Percentiles rank a stretch among this genome's conserved stretches.
phyloP scores from a whole-genome alignment of 2,113 vertebrate genomes.

The Melanerpes formicivorus region DNA sequence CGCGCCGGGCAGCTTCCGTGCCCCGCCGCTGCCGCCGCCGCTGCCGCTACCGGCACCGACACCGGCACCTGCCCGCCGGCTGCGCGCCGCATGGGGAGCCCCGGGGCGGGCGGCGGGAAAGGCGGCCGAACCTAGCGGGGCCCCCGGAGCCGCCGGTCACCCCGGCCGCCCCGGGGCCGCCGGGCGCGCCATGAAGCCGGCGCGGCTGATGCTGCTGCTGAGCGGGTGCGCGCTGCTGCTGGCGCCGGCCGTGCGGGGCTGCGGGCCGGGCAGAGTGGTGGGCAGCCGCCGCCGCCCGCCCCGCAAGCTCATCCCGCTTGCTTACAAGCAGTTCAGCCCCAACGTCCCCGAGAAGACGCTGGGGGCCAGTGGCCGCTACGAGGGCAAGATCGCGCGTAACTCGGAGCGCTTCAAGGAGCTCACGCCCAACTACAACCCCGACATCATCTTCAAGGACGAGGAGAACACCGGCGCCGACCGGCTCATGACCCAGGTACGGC shows the following conservation, averaged over 20 bases:
- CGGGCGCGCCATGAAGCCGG: conserved; percentile 85
- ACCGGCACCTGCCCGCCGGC: conserved; percentile 56
- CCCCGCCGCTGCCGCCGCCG: conserved; percentile 79
- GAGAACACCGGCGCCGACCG: conserved; percentile 97
- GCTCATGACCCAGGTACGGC: conserved; percentile 94
- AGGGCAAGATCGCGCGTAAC: conserved; percentile 93
- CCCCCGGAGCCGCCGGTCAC: conserved; percentile 54
- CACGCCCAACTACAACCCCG: conserved; percentile 96
- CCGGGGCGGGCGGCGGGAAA: conserved; percentile 74
- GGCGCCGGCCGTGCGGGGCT: conserved; percentile 87
- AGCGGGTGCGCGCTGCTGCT: conserved; percentile 75
- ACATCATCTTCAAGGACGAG: conserved; percentile 99
- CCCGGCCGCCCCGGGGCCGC: conserved; percentile 72
- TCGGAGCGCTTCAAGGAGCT: conserved; percentile 97
- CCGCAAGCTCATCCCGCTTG: conserved; percentile 91
- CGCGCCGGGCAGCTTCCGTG: conserved; percentile 84
- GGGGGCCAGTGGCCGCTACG: conserved; percentile 94
- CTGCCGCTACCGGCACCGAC: conserved; percentile 36
- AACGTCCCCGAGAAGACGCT: conserved; percentile 97
- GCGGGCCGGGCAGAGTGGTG: conserved; percentile 95
- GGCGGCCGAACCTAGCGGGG: conserved; percentile 71
- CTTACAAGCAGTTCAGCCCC: conserved; percentile 92
- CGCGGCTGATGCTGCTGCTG: conserved; percentile 83
- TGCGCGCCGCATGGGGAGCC: conserved; percentile 65
- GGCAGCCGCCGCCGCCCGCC: conserved; percentile 90